Conservation (phyloP, 2,888 invertebrate species). For the Drepanosiphum platanoidis region DNA sequence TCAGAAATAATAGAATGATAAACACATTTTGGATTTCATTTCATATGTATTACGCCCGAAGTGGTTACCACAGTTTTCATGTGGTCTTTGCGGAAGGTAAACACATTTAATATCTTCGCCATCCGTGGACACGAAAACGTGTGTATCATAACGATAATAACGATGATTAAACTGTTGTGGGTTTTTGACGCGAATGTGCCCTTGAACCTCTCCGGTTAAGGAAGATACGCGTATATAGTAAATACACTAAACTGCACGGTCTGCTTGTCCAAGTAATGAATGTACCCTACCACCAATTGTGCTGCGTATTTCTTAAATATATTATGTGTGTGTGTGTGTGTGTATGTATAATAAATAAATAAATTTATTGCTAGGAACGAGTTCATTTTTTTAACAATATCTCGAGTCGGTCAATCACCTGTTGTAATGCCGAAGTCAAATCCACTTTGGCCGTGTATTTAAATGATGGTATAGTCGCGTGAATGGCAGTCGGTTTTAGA, state of each 20-base stretch:
- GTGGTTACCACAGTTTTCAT: not conserved
- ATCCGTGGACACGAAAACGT: not conserved
- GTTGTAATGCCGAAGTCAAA: slow-evolving; percentile 82
- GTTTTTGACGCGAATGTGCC: slow-evolving; percentile 47
- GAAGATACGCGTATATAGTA: not conserved
- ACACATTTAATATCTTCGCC: not conserved
- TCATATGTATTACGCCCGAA: not conserved
- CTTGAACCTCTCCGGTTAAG: slow-evolving; percentile 53
- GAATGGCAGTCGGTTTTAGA: slow-evolving; percentile 77
- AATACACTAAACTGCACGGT: slow-evolving; percentile 54
- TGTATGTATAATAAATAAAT: not conserved
- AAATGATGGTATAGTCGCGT: slow-evolving; percentile 83
- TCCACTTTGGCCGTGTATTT: slow-evolving; percentile 81
- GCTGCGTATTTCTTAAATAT: slow-evolving; percentile 1
- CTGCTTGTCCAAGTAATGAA: slow-evolving; percentile 40
- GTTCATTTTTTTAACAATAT: no score
- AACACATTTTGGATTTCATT: no score
- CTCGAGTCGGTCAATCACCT: slow-evolving; percentile 70
- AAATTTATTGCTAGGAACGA: not conserved
- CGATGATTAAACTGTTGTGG: slow-evolving; percentile 7
- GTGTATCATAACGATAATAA: slow-evolving; percentile 23
- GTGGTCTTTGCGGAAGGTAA: not conserved
- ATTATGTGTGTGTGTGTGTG: not conserved
- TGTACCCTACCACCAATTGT: not conserved
- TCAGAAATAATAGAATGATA: no score